A percentile compares a stretch with the other conserved stretches of the same genome.
phyloP scores from a whole-genome alignment of 2,113 vertebrate species.

The Takifugu bimaculatus region DNA sequence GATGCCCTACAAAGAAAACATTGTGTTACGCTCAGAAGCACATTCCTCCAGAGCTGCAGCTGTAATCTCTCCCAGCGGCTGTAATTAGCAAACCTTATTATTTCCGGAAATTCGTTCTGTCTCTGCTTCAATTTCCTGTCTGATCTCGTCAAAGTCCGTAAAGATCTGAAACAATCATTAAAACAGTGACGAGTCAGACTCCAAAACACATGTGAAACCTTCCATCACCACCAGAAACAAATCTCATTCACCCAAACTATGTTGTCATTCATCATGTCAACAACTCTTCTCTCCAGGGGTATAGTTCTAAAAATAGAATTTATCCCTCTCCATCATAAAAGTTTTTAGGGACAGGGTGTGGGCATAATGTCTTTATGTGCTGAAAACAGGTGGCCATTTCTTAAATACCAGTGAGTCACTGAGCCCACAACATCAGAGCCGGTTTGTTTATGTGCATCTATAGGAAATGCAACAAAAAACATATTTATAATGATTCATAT shows the following conservation, averaged over 20 bases:
- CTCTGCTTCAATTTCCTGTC: slow-evolving; percentile 94
- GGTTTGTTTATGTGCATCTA: background rate
- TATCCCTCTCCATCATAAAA: too few relatives aligned
- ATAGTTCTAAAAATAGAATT: too few relatives aligned
- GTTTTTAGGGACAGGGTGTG: background rate
- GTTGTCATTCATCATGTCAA: too few relatives aligned
- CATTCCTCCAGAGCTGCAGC: background rate
- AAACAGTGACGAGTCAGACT: too few relatives aligned
- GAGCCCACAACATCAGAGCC: background rate
- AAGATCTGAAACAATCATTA: slow-evolving; percentile 80
- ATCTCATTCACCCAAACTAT: background rate
- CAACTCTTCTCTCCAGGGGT: background rate
- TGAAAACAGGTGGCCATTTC: slow-evolving; percentile 7
- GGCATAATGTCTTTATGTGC: slow-evolving; percentile 3
- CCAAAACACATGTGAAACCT: too few relatives aligned
- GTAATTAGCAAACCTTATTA: slow-evolving; percentile 84
- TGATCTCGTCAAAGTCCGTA: slow-evolving; percentile 94
- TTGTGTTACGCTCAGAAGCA: background rate
- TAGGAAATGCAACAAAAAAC: background rate
- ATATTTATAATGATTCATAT: background rate
- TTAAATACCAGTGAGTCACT: slow-evolving; percentile 7
- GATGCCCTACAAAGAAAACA: slow-evolving; percentile 79
- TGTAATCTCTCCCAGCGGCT: background rate
- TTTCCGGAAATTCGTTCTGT: slow-evolving; percentile 94
- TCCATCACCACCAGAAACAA: background rate